Evolutionary conservation across 2,113 vertebrate species (phyloP).

Genomic region (Sinocyclocheilus anshuiensis): DNA sequence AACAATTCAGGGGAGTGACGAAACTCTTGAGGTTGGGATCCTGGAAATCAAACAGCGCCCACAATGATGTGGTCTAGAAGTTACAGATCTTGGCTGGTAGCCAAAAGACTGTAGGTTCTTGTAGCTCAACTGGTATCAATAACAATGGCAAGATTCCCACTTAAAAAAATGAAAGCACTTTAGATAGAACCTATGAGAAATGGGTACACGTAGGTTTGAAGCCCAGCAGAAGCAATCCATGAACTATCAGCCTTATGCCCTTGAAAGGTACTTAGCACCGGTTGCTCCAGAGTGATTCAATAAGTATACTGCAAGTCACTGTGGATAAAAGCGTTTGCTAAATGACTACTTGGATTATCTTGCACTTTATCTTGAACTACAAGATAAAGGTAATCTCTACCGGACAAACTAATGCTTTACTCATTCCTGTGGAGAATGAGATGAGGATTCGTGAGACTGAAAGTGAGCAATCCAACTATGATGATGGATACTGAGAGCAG

Average conservation of each 20-base stretch:
- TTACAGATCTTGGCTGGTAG: background rate
- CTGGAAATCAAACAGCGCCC: background rate
- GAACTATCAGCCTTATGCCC: background rate
- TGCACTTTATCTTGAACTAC: constrained; percentile 2
- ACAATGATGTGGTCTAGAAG: background rate
- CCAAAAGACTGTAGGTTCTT: no score
- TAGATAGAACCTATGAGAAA: background rate
- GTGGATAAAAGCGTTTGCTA: constrained; percentile 14
- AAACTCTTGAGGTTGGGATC: background rate
- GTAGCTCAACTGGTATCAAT: no score
- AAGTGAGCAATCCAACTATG: background rate
- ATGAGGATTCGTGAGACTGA: background rate
- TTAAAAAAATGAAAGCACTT: background rate
- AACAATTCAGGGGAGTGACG: background rate
- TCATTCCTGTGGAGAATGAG: background rate
- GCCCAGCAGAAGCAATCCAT: background rate
- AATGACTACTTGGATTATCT: constrained; percentile 15
- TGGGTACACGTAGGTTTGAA: background rate
- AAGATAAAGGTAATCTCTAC: constrained; percentile 16
- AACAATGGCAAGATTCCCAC: background rate
- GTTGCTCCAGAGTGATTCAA: background rate
- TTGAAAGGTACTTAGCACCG: background rate
- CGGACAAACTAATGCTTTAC: background rate
- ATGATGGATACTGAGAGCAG: background rate
- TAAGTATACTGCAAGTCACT: constrained; percentile 18